Percentiles rank a stretch among this genome's conserved stretches.
phyloP scores from a whole-genome alignment of 2,888 invertebrate genomes.

The Meiosimyza platycephala region DNA sequence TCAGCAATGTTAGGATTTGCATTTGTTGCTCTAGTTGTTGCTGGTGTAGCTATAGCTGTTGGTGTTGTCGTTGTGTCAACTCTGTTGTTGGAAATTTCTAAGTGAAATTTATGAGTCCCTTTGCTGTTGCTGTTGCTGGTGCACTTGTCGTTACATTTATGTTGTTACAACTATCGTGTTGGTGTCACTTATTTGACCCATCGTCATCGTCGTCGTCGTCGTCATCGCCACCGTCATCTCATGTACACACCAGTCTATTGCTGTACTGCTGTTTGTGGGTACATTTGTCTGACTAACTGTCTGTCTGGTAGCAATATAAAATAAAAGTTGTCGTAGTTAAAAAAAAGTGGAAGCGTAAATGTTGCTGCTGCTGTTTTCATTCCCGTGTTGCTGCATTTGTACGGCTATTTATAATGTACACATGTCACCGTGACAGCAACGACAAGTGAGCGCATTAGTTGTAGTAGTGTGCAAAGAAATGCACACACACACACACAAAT shows the following conservation, averaged over 20 bases:
- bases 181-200: not conserved
- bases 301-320: too few relatives aligned
- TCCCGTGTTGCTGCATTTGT: not conserved
- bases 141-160: not conserved
- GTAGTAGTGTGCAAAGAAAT: not conserved
- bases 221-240: too few relatives aligned
- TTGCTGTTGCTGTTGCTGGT: not conserved
- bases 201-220: too few relatives aligned
- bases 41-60: not conserved
- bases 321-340: too few relatives aligned
- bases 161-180: not conserved
- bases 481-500: not conserved
- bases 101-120: constrained; percentile 24
- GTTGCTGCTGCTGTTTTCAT: too few relatives aligned
- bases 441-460: constrained; percentile 6
- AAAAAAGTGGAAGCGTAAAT: too few relatives aligned
- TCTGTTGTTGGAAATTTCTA: not conserved
- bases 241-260: too few relatives aligned
- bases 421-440: constrained; percentile 9
- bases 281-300: too few relatives aligned
- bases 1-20: constrained; percentile 6
- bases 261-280: too few relatives aligned
- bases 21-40: constrained; percentile 13
- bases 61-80: not conserved
- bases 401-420: constrained; percentile 6